A percentile compares a stretch with the other conserved stretches of the same genome.
These are phyloP conservation scores for Sepiola atlantica DNA, from an alignment of 2,888 invertebrate genomes.

Conservation along the genomic window DNA sequence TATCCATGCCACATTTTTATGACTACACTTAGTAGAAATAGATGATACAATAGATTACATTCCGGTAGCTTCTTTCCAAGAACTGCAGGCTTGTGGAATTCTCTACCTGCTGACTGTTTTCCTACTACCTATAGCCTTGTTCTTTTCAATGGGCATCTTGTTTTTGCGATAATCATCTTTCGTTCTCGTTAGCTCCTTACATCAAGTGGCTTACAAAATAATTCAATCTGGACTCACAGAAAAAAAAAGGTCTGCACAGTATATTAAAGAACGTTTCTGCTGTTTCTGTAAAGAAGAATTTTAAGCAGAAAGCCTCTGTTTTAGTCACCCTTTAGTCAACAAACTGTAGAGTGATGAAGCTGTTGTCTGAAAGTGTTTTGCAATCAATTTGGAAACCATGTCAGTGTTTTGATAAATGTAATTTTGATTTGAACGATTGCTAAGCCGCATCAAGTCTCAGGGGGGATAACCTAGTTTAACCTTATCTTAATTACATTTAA, in stretches of 20 bases:
- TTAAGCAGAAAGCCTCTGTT: not conserved
- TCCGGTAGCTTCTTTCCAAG: no score
- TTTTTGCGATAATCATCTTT: no score
- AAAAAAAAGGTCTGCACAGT: not conserved
- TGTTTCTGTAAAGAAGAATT: not conserved
- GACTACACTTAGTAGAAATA: no score
- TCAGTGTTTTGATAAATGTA: constrained; percentile 18
- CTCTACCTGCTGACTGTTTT: no score
- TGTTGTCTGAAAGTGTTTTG: not conserved
- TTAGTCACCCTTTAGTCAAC: not conserved
- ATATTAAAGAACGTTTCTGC: not conserved
- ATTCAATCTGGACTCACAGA: no score
- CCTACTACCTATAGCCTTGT: no score
- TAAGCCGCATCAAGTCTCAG: not conserved
- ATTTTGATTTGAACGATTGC: constrained; percentile 22
- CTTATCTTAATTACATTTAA: not conserved
- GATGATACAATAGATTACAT: no score
- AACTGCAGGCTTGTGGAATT: no score
- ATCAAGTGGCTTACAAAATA: no score
- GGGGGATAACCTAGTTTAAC: not conserved
- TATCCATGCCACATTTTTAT: no score
- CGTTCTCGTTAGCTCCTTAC: no score
- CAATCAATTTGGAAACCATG: not conserved
- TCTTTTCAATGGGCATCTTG: no score
- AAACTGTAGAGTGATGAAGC: not conserved